phyloP scores from a whole-genome alignment of 1,140 invertebrate species.

The Aphelenchoides besseyi region DNA sequence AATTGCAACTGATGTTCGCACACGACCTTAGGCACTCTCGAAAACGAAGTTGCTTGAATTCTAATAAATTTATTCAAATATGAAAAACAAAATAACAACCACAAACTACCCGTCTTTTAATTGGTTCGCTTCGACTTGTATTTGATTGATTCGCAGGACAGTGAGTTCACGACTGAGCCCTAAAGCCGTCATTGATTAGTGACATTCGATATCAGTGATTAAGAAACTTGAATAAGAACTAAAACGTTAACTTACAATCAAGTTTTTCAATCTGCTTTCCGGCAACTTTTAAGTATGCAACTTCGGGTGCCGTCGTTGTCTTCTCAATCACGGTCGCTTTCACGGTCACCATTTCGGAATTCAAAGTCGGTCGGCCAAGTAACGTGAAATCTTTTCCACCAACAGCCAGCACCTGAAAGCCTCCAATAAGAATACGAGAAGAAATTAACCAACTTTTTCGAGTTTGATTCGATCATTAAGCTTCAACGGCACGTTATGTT shows the following conservation, averaged over 20 bases:
- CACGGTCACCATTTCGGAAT: slow-evolving; percentile 40
- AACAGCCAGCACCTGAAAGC: slow-evolving; percentile 54
- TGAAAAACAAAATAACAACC: slow-evolving; percentile 13
- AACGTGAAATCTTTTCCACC: slow-evolving; percentile 54
- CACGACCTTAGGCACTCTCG: background rate
- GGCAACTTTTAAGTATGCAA: slow-evolving; percentile 33
- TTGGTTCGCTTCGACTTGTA: slow-evolving; percentile 31
- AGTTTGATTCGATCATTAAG: slow-evolving; percentile 59
- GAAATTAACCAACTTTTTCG: slow-evolving; percentile 47
- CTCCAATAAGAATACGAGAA: background rate
- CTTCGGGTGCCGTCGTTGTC: slow-evolving; percentile 49
- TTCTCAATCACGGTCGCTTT: slow-evolving; percentile 60
- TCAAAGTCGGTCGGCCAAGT: slow-evolving; percentile 52
- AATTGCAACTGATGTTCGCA: background rate
- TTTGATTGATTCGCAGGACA: slow-evolving; percentile 48
- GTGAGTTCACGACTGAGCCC: slow-evolving; percentile 50
- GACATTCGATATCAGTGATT: slow-evolving; percentile 22
- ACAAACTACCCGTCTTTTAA: background rate
- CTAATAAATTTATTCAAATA: slow-evolving; percentile 9
- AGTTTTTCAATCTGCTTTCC: slow-evolving; percentile 38
- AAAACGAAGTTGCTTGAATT: background rate
- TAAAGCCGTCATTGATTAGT: too few relatives aligned
- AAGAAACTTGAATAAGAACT: slow-evolving; percentile 17
- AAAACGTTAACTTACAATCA: slow-evolving; percentile 42
- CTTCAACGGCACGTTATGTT: slow-evolving; percentile 51